A percentile compares a stretch with the other conserved stretches of the same genome.
Evolutionary conservation across 1,140 invertebrate genomes (phyloP).

Genomic region (Tribolium madens): DNA sequence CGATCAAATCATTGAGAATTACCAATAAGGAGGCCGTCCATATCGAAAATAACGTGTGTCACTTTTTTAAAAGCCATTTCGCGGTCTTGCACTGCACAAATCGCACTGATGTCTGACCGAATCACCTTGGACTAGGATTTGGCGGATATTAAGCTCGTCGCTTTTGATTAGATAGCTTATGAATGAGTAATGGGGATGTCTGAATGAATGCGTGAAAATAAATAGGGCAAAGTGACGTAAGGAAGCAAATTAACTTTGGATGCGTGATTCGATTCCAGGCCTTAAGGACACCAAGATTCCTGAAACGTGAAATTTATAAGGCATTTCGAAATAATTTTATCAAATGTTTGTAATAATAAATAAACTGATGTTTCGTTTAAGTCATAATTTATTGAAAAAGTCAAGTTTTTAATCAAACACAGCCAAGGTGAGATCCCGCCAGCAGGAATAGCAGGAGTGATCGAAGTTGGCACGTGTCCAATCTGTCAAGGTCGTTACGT

Average conservation of each 20-base stretch:
- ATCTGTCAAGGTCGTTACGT: not conserved
- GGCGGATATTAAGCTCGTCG: not conserved
- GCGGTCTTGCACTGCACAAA: not conserved
- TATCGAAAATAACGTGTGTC: conserved; percentile 72
- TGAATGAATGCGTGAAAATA: conserved; percentile 12
- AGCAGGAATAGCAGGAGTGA: not conserved
- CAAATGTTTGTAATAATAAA: not conserved
- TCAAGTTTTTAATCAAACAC: not conserved
- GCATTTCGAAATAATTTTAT: not conserved
- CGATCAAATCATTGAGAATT: conserved; percentile 33
- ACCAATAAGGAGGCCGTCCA: conserved; percentile 71
- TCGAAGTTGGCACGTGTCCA: not conserved
- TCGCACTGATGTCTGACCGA: not conserved
- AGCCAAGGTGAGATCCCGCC: not conserved
- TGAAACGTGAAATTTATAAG: not conserved
- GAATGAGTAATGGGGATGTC: conserved; percentile 8
- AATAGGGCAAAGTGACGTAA: conserved; percentile 9
- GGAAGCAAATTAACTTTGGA: not conserved
- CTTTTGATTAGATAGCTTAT: conserved; percentile 2
- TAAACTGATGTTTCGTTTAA: not conserved
- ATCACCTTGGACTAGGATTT: not conserved
- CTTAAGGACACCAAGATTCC: not conserved
- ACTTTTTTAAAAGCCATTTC: conserved; percentile 65
- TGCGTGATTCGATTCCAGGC: conserved; percentile 9
- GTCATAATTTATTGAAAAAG: not conserved